A percentile compares a stretch with the other conserved stretches of the same genome.
Conservation (phyloP, 1,140 invertebrate species). For the Homalodisca vitripennis region DNA sequence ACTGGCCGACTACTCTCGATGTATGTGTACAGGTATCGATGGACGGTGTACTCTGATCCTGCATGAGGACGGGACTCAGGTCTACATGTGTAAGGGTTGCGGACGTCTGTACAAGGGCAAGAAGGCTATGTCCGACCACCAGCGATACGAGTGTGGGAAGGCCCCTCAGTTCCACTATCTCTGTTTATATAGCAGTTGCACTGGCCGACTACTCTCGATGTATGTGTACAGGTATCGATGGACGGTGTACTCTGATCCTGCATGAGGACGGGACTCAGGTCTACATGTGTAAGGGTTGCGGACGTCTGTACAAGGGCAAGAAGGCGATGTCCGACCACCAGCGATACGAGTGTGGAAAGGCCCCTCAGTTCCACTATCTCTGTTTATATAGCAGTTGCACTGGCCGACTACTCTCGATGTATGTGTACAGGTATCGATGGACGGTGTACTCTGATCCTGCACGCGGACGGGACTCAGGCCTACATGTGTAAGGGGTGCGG, state of each 20-base stretch:
- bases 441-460: too few relatives aligned
- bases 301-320: constrained; percentile 48
- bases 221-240: too few relatives aligned
- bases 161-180: constrained; percentile 36
- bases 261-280: not conserved
- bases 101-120: constrained; percentile 34
- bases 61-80: not conserved
- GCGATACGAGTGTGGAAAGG: constrained; percentile 60
- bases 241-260: too few relatives aligned
- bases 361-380: constrained; percentile 35
- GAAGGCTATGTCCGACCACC: constrained; percentile 32
- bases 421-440: too few relatives aligned
- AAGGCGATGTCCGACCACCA: constrained; percentile 47
- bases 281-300: constrained; percentile 2
- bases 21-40: too few relatives aligned
- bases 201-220: too few relatives aligned
- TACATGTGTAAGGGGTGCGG: constrained; percentile 4
- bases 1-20: too few relatives aligned
- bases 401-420: too few relatives aligned
- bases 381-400: too few relatives aligned
- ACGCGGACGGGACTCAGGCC: not conserved
- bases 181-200: too few relatives aligned
- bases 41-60: too few relatives aligned
- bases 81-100: constrained; percentile 35
- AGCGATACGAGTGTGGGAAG: constrained; percentile 39